Conservation (phyloP, 1,140 invertebrate genomes). For the Cryptotermes secundus region DNA sequence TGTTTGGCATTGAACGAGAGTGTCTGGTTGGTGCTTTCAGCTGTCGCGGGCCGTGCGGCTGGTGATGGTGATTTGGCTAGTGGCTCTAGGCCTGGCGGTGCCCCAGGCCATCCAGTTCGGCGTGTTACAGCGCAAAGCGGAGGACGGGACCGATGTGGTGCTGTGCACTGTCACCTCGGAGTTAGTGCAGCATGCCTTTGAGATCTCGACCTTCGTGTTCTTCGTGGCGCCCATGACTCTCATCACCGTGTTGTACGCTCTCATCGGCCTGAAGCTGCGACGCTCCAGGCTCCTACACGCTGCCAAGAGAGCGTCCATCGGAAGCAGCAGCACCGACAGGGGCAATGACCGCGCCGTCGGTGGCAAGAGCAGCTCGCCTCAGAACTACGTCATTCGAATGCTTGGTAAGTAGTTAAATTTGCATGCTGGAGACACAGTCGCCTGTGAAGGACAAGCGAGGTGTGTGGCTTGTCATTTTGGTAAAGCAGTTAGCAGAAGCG, state of each 20-base stretch:
- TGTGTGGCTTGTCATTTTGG: no score
- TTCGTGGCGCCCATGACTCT: slow-evolving; percentile 84
- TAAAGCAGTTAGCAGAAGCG: no score
- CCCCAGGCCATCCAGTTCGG: slow-evolving; percentile 49
- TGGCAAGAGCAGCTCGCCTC: slow-evolving; percentile 47
- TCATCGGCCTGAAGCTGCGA: slow-evolving; percentile 75
- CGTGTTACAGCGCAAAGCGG: slow-evolving; percentile 34
- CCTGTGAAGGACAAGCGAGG: no score
- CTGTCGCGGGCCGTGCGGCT: slow-evolving; percentile 51
- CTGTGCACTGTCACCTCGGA: slow-evolving; percentile 47
- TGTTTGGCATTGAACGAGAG: no score
- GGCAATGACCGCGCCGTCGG: slow-evolving; percentile 30
- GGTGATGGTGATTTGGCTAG: slow-evolving; percentile 53
- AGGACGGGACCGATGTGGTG: neutral
- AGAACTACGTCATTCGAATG: slow-evolving; percentile 67
- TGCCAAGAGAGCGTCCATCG: slow-evolving; percentile 41
- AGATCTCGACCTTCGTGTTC: slow-evolving; percentile 80
- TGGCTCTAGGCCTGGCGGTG: slow-evolving; percentile 49
- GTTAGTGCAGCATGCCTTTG: slow-evolving; percentile 72
- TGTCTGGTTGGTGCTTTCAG: neutral
- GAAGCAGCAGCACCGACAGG: neutral
- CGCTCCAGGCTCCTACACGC: slow-evolving; percentile 54
- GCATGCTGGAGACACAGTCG: no score
- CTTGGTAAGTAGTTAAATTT: slow-evolving; percentile 54
- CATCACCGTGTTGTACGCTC: slow-evolving; percentile 80